Evolutionary conservation across 2,888 invertebrate species (phyloP), one percentile per base, ranked within the genome.

Genomic region (Ichneumon xanthorius): DNA sequence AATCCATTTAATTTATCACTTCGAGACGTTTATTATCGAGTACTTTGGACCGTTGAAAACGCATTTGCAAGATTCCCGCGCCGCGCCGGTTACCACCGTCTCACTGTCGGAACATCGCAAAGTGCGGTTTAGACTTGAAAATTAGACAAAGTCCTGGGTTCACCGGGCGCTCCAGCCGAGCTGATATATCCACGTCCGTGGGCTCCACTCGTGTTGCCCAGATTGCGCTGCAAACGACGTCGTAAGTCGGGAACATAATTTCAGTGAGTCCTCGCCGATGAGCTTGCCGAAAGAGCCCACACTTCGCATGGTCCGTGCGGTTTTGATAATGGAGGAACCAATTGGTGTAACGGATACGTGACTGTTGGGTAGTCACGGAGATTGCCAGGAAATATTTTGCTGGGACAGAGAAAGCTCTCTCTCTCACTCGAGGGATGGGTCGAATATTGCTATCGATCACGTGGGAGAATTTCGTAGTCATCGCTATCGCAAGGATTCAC

Each of bases 201-300:
- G 50, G 61, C 84, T 88, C 87, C 87, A 88, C 55, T 71, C 68
- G 45, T 33, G 75, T 85, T 79, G 71, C 86, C 78, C 84, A 90
- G 91, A 92, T 92, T 91, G 89, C 89, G 82, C 86, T 89, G 89
- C 91, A 92, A 63, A 92, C 88, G 91, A 92, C 88, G 88, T 90
- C 91, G 89, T 92, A 92, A 92, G 88, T 92, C 88, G 90, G 88
- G 86, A 88, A 86, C 87, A 73, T 71, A 90, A 91, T 91, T 88
- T 80, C 87, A 33, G 87, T 78, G 88, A 88, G 84, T 84, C 86
- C 70, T 84, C 45, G 70, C 75, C 79, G 63, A 80, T 77, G 82
- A 77, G 72, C 5, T 68, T 72, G 77, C 82, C 48, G 33, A 65
- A 80, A 58, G 40, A 30, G 48, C 4, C 65, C 76, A 22, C 50